Evolutionary conservation across 2,797 vertebrate species (phyloP).

Genomic region (Manis javanica): DNA sequence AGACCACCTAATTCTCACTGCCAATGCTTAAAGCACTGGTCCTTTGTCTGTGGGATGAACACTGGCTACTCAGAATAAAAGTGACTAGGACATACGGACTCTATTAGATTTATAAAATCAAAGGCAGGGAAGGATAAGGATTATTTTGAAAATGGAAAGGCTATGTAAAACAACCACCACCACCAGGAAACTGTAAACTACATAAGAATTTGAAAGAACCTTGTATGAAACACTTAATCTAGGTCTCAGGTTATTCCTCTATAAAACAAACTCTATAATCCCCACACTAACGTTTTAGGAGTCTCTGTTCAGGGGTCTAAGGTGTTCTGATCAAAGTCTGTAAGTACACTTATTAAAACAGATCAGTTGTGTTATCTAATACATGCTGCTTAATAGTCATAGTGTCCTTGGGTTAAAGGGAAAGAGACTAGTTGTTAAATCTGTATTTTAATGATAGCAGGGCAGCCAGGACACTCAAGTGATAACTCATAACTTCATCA

Average conservation of each 20-base stretch:
- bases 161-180: not conserved
- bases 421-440: not conserved
- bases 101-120: not conserved
- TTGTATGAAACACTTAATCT: not conserved
- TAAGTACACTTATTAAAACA: not conserved
- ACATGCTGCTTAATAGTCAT: not conserved
- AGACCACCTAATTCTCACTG: not conserved
- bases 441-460: not conserved
- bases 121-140: not conserved
- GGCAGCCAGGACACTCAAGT: not conserved
- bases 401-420: not conserved
- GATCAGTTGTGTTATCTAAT: not conserved
- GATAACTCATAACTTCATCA: not conserved
- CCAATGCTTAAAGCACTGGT: not conserved
- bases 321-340: not conserved
- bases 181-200: not conserved
- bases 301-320: not conserved
- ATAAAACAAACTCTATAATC: not conserved
- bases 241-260: not conserved
- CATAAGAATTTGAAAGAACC: not conserved
- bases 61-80: not conserved
- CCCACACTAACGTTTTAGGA: not conserved
- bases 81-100: not conserved
- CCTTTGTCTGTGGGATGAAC: not conserved
- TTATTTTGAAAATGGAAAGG: conserved; percentile 12